A percentile compares a stretch with the other conserved stretches of the same genome.
These are phyloP conservation scores for Sialis lutaria DNA, from an alignment of 2,888 invertebrate species.

Conservation along the genomic window DNA sequence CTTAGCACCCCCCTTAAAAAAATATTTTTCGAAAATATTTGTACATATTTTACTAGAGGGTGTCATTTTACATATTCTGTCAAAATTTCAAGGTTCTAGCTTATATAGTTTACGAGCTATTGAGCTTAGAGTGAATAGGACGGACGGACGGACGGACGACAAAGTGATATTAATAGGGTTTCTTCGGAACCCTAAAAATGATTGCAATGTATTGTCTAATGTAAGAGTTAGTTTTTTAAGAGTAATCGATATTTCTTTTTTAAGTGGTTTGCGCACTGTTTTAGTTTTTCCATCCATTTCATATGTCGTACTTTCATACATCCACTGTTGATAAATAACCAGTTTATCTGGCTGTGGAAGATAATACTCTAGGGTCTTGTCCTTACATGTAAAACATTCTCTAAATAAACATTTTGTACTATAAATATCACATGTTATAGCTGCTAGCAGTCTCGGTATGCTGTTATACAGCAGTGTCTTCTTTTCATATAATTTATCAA, in stretches of 20 bases:
- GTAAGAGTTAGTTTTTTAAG: conserved; percentile 3
- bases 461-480: not conserved
- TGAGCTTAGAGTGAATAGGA: too few species aligned
- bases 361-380: conserved; percentile 2
- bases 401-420: conserved; percentile 5
- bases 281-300: conserved; percentile 11
- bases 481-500: not conserved
- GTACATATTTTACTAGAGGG: too few species aligned
- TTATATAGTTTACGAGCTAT: too few species aligned
- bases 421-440: conserved; percentile 4
- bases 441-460: not conserved
- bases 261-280: conserved; percentile 11
- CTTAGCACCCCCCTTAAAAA: too few species aligned
- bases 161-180: too few species aligned
- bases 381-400: conserved; percentile 4
- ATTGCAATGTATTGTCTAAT: conserved; percentile 5
- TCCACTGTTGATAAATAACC: conserved; percentile 5
- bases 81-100: too few species aligned
- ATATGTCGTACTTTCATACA: conserved; percentile 3
- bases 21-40: too few species aligned
- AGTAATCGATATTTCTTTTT: conserved; percentile 10
- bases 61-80: too few species aligned
- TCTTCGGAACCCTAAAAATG: too few species aligned
- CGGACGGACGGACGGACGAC: too few species aligned
- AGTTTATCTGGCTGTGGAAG: conserved; percentile 2